These are phyloP conservation scores for Ardeotis arabs DNA, from an alignment of 2,113 vertebrate species.

Conservation along the genomic window DNA sequence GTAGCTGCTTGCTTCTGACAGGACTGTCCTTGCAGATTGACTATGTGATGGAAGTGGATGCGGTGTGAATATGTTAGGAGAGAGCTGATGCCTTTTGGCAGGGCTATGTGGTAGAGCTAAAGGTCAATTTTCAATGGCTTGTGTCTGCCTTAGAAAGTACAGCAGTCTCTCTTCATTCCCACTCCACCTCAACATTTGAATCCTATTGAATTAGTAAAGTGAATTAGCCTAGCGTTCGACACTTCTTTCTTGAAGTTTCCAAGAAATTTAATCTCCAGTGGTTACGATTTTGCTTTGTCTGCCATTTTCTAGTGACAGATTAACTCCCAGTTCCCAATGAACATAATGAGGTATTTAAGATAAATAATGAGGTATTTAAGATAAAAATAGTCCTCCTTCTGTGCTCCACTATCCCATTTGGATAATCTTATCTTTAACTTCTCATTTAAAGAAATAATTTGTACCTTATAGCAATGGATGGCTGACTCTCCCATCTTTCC, in stretches of 20 bases:
- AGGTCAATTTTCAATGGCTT: not conserved
- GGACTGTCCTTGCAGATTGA: not conserved
- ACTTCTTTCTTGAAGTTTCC: not conserved
- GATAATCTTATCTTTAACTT: not conserved
- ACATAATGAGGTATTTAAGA: not conserved
- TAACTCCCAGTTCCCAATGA: not conserved
- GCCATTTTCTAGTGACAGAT: constrained; percentile 8
- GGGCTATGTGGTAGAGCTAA: not conserved
- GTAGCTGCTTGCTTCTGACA: not conserved
- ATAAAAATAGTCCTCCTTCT: not conserved
- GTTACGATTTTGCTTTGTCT: constrained; percentile 9
- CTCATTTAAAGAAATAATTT: not conserved
- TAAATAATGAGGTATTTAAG: constrained; percentile 1
- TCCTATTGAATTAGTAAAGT: not conserved
- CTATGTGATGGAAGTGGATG: rapidly evolving
- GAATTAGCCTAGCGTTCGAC: not conserved
- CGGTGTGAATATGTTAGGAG: not conserved
- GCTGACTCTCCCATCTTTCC: not conserved
- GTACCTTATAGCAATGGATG: not conserved
- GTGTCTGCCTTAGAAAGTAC: not conserved
- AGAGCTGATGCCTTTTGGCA: not conserved
- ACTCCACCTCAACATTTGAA: not conserved
- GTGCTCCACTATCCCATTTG: not conserved
- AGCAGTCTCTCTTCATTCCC: not conserved
- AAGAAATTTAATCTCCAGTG: not conserved